Evolutionary conservation across 2,797 vertebrate genomes (phyloP).

Genomic region (Adrianichthys oophorus): DNA sequence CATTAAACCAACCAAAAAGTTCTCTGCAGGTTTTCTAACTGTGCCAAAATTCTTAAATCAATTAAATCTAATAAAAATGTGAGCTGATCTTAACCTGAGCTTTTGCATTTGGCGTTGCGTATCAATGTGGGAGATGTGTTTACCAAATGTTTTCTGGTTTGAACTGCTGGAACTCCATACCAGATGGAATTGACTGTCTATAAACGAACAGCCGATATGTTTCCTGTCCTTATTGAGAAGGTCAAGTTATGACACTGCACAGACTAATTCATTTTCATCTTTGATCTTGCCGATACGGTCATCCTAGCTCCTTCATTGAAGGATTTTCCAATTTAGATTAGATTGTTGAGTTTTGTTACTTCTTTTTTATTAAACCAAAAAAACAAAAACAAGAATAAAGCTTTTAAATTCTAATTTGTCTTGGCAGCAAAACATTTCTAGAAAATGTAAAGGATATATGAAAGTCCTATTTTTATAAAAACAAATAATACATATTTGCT

Average conservation of each 20-base stretch:
- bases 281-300: neutral
- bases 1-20: too few relatives aligned
- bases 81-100: neutral
- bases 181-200: slow-evolving; percentile 11
- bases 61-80: too few relatives aligned
- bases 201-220: slow-evolving; percentile 11
- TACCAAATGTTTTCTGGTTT: slow-evolving; percentile 3
- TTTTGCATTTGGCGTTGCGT: slow-evolving; percentile 11
- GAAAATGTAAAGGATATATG: neutral
- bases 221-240: neutral
- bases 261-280: slow-evolving; percentile 18
- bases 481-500: too few relatives aligned
- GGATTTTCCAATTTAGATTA: neutral
- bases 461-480: too few relatives aligned
- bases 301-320: too few relatives aligned
- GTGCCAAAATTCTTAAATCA: too few relatives aligned
- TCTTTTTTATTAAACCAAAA: too few relatives aligned
- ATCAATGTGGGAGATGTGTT: slow-evolving; percentile 4
- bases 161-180: neutral
- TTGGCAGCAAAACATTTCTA: neutral
- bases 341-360: too few relatives aligned
- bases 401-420: neutral
- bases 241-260: neutral
- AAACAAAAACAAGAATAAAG: too few relatives aligned
- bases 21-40: too few relatives aligned